A percentile compares a stretch with the other conserved stretches of the same genome.
Evolutionary conservation across 2,113 vertebrate species (phyloP).

Genomic region (Clupea harengus): DNA sequence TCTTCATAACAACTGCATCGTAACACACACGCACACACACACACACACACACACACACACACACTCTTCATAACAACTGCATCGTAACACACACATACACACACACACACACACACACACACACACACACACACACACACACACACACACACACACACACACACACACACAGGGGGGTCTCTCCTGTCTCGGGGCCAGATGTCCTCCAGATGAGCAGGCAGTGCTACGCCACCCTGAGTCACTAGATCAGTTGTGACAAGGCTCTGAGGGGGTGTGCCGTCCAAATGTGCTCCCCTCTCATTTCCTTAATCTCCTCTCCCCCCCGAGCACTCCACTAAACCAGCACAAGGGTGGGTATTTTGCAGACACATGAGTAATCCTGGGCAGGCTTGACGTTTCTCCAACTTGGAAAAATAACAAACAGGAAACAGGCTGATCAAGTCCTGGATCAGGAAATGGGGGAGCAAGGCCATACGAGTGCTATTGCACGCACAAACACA

Average conservation of each 20-base stretch:
- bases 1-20: no score
- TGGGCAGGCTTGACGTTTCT: not conserved
- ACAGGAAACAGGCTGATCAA: not conserved
- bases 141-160: not conserved
- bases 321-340: not conserved
- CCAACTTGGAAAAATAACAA: not conserved
- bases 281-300: not conserved
- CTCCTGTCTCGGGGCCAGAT: not conserved
- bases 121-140: not conserved
- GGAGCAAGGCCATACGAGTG: not conserved
- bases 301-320: not conserved
- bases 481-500: not conserved
- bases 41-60: not conserved
- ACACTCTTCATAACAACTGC: no score
- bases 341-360: not conserved
- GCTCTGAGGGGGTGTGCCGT: not conserved
- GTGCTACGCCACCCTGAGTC: not conserved
- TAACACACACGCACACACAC: not conserved
- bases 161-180: not conserved
- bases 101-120: not conserved
- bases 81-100: no score
- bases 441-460: not conserved
- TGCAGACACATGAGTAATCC: not conserved
- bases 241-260: not conserved
- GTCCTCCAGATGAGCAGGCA: conserved; percentile 24